Evolutionary conservation across 2,888 invertebrate species (phyloP).

Genomic region (Nomada lathburiana): DNA sequence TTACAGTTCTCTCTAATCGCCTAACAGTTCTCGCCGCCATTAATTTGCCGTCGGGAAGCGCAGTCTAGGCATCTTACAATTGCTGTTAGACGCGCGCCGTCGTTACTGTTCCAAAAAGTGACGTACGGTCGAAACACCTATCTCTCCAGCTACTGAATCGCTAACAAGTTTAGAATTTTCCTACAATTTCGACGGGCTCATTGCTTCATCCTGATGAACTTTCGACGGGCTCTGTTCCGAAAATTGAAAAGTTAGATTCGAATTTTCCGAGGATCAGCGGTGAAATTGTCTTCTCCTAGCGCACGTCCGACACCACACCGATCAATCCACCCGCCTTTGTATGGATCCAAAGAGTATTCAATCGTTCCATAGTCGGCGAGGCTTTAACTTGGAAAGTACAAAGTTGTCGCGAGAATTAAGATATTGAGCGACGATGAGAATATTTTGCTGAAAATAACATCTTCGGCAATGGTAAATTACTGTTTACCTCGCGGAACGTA

Average conservation of each 20-base stretch:
- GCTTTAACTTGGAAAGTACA: conserved; percentile 4
- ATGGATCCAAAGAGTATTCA: not conserved
- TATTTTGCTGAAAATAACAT: too few relatives aligned
- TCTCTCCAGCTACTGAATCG: too few relatives aligned
- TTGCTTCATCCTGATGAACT: conserved; percentile 36
- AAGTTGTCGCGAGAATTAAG: not conserved
- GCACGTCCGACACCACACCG: not conserved
- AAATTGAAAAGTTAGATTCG: conserved; percentile 37
- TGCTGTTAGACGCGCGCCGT: too few relatives aligned
- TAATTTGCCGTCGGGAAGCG: too few relatives aligned
- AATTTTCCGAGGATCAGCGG: conserved; percentile 25
- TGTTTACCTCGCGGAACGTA: too few relatives aligned
- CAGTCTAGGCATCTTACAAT: too few relatives aligned
- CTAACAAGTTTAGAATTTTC: conserved; percentile 30
- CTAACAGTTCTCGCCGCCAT: too few relatives aligned
- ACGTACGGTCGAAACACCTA: too few relatives aligned
- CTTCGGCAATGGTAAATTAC: too few relatives aligned
- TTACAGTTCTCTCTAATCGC: too few relatives aligned
- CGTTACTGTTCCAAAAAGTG: too few relatives aligned
- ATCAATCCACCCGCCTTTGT: not conserved
- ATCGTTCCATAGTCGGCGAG: not conserved
- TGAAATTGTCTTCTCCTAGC: conserved; percentile 10
- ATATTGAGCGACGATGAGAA: not conserved
- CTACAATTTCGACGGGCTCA: not conserved
- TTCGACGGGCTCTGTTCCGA: not conserved